Evolutionary conservation across 30 jellyfish, hydroid and myxozoan genomes (phyloP), one percentile per base, ranked within the genome.

Genomic region (Calvadosia cruxmelitensis): DNA sequence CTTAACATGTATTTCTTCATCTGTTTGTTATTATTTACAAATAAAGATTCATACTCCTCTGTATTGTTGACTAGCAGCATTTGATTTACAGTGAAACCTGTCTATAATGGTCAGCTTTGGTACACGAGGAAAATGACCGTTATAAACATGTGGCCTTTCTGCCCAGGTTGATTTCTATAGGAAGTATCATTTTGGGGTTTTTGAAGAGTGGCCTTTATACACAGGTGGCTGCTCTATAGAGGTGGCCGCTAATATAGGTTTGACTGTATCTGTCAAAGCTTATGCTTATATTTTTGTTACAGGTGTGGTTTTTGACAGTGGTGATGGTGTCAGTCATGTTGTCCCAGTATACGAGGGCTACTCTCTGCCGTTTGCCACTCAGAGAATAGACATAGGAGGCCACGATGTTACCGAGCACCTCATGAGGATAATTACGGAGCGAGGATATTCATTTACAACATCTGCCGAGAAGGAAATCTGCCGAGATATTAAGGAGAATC

Each of bases 291-390:
- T n/a, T 31, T 16, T 5, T 34, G 50, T 61, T 29, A 10, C 71
- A 75, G 96, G 96, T 16, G 53, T 86, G 15, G 96, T 86, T 3
- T 57, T 86, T 20, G 96, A 86, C 78, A 67, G 82, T 33, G 96
- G 96, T 3, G 96, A 86, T 66, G 86, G 92, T 27, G 94, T 86
- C 26, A 68, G 95, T 3, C 86, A 86, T 30, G 63, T 71, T 34
- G 92, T 77, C 31, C 96, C 96, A 1, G 94, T 86, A 0, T 75
- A 75, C 36, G 96, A 86, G 16, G 96, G 96, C 66, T 81, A 74
- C 74, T 85, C 92, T 1, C 33, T 86, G 24, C 87, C 93, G 20
- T 93, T 76, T 66, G 93, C 94, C 2, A 67, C 83, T 1, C 71
- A 81, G 50, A 24, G 86, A 49, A 51, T 80, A 0, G 83, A 86